Base-by-base conservation (phyloP, 1,140 invertebrate species). In the Anastatus disparis region DNA sequence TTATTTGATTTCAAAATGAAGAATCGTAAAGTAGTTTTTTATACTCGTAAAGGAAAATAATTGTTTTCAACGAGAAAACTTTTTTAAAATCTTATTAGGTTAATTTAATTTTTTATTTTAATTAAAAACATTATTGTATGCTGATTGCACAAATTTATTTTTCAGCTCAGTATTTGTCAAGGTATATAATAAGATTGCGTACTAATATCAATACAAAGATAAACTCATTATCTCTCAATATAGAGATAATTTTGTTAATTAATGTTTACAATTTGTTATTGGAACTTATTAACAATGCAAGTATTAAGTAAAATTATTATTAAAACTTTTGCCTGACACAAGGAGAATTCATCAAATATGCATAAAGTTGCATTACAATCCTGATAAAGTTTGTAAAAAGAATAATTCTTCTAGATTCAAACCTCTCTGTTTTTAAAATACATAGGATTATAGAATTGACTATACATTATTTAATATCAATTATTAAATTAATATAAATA, bases 401-500 rank as follows among this genome's bases (percentile, higher is more conserved):
- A 65, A 29, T 7, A 17, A 40, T 50, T n/a, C n/a, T 46, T 17
- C 8, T 27, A 22, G 13, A 6, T 24, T 48, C 7, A 38, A 40
- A 9, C 24, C 22, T 38, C 9, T 50, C 27, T 40, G 38, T 26
- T 24, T 59, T 50, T 35, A 20, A 46, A 67, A 15, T 40, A 42
- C 44, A 20, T 6, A 6, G n/a, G 29, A 46, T 71, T 17, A 24
- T 55, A 24, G 44, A 27, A n/a, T 22, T 29, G 27, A 44, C 3
- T 40, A 7, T 53, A 20, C 53, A 35, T 4, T 38, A 48, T 40
- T 38, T 61, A 35, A 13, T 2, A 24, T 27, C 3, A 10, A 3
- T 40, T 53, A 24, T 53, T 63, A 13, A 53, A 22, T 53, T 17
- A 26, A 29, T 58, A 62, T 20, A 63, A 38, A 46, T n/a, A 83